Conservation (phyloP, 35 echinoderm and acorn worm species). For the Anneissia japonica region DNA sequence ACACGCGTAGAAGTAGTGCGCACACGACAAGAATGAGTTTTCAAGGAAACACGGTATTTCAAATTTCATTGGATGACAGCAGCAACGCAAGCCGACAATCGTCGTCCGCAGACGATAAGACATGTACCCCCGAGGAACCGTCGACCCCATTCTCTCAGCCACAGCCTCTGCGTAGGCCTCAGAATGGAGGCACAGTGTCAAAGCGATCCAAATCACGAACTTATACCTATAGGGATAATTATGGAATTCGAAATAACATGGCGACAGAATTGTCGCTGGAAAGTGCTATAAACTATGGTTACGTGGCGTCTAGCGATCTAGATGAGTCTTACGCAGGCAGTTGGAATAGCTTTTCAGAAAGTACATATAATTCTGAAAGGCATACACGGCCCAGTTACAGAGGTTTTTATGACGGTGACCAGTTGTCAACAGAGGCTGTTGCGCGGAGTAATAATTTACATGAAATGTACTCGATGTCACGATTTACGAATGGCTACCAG, state of each 20-base stretch:
- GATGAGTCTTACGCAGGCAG: background rate
- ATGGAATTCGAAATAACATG: background rate
- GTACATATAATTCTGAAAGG: background rate
- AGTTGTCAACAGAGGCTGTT: background rate
- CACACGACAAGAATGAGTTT: background rate
- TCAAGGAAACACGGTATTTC: background rate
- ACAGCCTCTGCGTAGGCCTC: background rate
- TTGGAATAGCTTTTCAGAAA: background rate
- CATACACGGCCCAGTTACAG: background rate
- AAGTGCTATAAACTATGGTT: background rate
- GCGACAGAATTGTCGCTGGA: background rate
- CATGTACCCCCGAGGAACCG: background rate
- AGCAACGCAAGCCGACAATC: background rate
- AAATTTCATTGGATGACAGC: background rate
- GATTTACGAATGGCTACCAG: background rate
- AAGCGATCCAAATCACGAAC: background rate
- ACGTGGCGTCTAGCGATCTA: background rate
- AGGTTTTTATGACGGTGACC: background rate
- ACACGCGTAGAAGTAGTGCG: constrained; percentile 29
- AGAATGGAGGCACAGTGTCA: background rate
- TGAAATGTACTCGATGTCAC: background rate
- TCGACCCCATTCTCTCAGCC: background rate
- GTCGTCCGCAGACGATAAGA: background rate
- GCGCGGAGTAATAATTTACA: background rate
- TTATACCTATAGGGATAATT: background rate